phyloP scores from a whole-genome alignment of 2,113 vertebrate species.

The Lonchura striata region DNA sequence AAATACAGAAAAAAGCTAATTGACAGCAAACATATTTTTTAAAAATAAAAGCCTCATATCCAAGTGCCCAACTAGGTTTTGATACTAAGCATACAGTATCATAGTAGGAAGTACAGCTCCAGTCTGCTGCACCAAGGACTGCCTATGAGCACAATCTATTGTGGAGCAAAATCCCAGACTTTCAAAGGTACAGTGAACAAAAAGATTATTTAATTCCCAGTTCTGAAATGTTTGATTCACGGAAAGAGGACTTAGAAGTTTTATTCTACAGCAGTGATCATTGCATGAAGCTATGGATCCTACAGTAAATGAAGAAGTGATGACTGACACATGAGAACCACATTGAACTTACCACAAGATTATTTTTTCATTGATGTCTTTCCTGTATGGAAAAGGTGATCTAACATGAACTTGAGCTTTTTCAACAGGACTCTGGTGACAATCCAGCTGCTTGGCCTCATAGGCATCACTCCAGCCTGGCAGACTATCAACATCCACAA shows the following conservation, averaged over 20 bases:
- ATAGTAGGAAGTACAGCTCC: not conserved
- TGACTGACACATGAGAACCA: not conserved
- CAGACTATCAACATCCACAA: constrained; percentile 87
- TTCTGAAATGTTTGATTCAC: not conserved
- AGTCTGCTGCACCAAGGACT: not conserved
- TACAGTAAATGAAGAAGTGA: not conserved
- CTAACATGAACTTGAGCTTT: constrained; percentile 50
- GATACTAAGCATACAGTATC: not conserved
- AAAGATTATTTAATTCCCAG: not conserved
- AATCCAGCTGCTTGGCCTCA: constrained; percentile 52
- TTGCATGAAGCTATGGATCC: not conserved
- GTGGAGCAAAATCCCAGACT: not conserved
- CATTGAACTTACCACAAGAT: constrained; percentile 83
- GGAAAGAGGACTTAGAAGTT: not conserved
- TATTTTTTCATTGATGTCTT: constrained; percentile 89
- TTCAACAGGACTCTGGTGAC: constrained; percentile 38
- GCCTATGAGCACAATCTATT: not conserved
- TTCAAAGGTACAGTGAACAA: not conserved
- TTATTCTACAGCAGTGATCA: not conserved
- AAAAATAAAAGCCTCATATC: not conserved
- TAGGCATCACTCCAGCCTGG: constrained; percentile 80
- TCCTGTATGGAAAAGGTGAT: constrained; percentile 89
- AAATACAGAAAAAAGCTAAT: not conserved
- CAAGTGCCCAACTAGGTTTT: not conserved
- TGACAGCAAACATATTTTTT: not conserved